Conservation (phyloP, 1,140 invertebrate species). For the Pemphigus obesinymphae region DNA sequence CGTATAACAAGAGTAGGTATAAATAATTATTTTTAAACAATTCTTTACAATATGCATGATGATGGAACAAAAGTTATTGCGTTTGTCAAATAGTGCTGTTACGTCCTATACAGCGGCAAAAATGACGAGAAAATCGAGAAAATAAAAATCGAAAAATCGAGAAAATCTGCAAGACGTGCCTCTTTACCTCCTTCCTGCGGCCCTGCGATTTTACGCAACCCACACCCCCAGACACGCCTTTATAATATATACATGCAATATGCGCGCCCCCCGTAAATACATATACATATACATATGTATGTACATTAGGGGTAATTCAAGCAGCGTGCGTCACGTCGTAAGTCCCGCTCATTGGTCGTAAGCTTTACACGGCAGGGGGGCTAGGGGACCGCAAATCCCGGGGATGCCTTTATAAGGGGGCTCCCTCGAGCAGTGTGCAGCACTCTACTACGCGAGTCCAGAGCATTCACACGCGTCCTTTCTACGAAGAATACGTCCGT, state of each 20-base stretch:
- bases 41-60: too few relatives aligned
- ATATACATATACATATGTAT: neutral
- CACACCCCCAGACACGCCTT: neutral
- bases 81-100: too few relatives aligned
- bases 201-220: neutral
- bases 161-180: too few relatives aligned
- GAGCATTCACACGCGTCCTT: neutral
- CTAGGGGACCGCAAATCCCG: too few relatives aligned
- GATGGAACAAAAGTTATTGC: too few relatives aligned
- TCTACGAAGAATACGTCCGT: neutral
- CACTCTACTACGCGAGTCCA: neutral
- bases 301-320: too few relatives aligned
- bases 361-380: neutral
- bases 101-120: too few relatives aligned
- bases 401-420: neutral
- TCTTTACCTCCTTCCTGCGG: neutral
- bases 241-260: neutral
- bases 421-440: neutral
- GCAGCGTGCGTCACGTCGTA: neutral
- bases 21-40: too few relatives aligned
- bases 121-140: too few relatives aligned
- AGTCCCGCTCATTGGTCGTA: neutral
- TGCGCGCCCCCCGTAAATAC: neutral
- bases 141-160: too few relatives aligned
- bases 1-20: too few relatives aligned